These are phyloP conservation scores for Pangasius larnaudii DNA, from an alignment of 2,797 vertebrate genomes.

Conservation along the genomic window DNA sequence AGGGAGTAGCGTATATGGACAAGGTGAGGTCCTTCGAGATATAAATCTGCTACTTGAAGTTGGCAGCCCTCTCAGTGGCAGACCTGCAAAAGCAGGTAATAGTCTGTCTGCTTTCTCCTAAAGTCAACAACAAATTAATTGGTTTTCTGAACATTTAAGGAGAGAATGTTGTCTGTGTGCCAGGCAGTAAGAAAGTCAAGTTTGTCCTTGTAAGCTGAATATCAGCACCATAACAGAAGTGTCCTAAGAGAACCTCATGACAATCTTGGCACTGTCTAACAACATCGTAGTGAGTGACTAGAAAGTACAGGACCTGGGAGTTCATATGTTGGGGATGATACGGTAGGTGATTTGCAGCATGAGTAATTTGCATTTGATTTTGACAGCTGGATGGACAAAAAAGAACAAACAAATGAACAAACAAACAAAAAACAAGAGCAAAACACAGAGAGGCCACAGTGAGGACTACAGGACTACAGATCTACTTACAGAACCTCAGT, in stretches of 20 bases:
- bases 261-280: not conserved
- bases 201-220: conserved; percentile 27
- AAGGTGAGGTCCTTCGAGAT: conserved; percentile 25
- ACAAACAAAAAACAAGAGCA: not conserved
- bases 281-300: not conserved
- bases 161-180: conserved; percentile 9
- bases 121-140: conserved; percentile 35
- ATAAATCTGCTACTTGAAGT: conserved; percentile 33
- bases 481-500: conserved; percentile 42
- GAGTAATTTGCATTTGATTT: not conserved
- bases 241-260: not conserved
- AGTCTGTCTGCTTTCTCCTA: conserved; percentile 19
- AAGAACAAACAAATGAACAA: not conserved
- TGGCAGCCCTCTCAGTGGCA: conserved; percentile 14
- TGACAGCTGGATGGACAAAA: not conserved
- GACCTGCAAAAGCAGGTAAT: conserved; percentile 2
- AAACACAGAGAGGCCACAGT: not conserved
- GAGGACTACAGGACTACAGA: conserved; percentile 51
- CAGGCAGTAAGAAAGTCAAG: conserved; percentile 6
- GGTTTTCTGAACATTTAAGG: conserved; percentile 34
- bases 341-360: not conserved
- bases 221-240: conserved; percentile 19
- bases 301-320: not conserved
- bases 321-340: not conserved
- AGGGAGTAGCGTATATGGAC: conserved; percentile 20